phyloP scores from a whole-genome alignment of 2,888 invertebrate species.

The Trachelus troglodyta region DNA sequence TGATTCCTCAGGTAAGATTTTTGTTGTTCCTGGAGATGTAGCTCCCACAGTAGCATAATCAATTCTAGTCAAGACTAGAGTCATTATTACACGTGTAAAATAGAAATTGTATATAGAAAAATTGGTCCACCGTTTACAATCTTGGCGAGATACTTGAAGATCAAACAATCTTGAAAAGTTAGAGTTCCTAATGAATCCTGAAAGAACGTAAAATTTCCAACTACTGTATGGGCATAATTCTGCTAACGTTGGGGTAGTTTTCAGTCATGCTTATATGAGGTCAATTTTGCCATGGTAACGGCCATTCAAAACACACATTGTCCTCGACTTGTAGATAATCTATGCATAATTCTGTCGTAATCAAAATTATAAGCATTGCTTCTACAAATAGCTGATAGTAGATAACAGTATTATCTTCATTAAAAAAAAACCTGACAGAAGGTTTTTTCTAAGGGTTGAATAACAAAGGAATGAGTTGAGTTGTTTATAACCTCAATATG shows the following conservation, averaged over 20 bases:
- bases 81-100: conserved; percentile 69
- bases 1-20: conserved; percentile 78
- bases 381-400: not conserved
- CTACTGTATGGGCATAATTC: not conserved
- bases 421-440: not conserved
- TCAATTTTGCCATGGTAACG: conserved; percentile 22
- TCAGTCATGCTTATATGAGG: conserved; percentile 20
- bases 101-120: no score
- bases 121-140: no score
- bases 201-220: not conserved
- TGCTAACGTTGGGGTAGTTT: conserved; percentile 11
- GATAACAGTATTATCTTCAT: not conserved
- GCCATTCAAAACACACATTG: conserved; percentile 11
- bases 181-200: no score
- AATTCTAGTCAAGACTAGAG: conserved; percentile 82
- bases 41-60: conserved; percentile 86
- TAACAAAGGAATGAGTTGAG: not conserved
- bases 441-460: not conserved
- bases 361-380: not conserved
- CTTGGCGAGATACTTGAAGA: no score
- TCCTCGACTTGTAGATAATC: not conserved
- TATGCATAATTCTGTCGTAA: not conserved
- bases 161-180: no score
- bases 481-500: conserved; percentile 34
- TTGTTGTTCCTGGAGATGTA: conserved; percentile 81